These are phyloP conservation scores for Melieria crassipennis DNA, from an alignment of 2,888 invertebrate species.

Conservation along the genomic window DNA sequence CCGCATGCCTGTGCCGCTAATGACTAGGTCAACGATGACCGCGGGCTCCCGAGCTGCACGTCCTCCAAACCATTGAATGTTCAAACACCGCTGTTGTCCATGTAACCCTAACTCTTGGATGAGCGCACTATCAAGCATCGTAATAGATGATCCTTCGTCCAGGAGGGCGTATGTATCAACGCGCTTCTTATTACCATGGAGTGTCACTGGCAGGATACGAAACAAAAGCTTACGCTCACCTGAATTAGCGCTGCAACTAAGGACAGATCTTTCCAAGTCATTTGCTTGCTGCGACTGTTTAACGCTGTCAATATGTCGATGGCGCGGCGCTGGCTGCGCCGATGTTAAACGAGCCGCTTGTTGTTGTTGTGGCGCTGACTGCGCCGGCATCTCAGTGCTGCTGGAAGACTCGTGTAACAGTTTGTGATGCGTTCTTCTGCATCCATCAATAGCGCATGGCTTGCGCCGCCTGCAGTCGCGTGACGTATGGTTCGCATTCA, in stretches of 20 bases:
- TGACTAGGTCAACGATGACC: background rate
- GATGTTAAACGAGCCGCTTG: background rate
- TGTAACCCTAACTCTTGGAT: conserved; percentile 28
- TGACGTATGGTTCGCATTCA: conserved; percentile 15
- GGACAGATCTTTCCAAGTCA: background rate
- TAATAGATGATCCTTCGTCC: conserved; percentile 37
- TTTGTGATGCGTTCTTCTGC: conserved; percentile 6
- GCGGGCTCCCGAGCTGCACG: conserved; percentile 15
- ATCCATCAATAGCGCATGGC: background rate
- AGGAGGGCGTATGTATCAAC: conserved; percentile 21
- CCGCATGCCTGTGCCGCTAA: conserved; percentile 3
- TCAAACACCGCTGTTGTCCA: conserved; percentile 15
- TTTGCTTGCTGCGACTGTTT: background rate
- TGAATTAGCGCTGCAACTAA: conserved; percentile 2
- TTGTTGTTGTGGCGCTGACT: background rate
- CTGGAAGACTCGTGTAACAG: conserved; percentile 11
- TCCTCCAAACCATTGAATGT: conserved; percentile 11
- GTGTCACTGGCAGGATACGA: too few species aligned
- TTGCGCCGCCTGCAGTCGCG: conserved; percentile 20
- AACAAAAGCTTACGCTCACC: too few species aligned
- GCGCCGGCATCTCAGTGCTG: background rate
- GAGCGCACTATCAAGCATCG: conserved; percentile 28
- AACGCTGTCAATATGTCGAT: background rate
- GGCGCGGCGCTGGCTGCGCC: background rate
- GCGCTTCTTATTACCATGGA: conserved; percentile 13